These are phyloP conservation scores for Sarcophaga carnaria DNA, from an alignment of 2,888 invertebrate genomes.

Conservation along the genomic window DNA sequence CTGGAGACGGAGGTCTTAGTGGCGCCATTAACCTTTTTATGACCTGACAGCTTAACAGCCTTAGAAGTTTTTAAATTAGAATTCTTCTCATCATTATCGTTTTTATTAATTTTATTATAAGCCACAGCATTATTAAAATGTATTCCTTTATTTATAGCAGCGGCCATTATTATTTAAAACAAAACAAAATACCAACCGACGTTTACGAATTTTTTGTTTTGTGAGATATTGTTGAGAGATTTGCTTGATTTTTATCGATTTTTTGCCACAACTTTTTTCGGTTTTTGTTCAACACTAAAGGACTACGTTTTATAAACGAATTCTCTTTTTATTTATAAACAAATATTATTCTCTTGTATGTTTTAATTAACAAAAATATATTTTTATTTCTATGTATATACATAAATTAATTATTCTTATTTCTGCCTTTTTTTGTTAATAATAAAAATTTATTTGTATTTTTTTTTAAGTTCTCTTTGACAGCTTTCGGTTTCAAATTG, in stretches of 20 bases:
- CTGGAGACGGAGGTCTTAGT: conserved; percentile 58
- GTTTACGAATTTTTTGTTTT: not conserved
- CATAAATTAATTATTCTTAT: not conserved
- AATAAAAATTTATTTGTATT: conserved; percentile 10
- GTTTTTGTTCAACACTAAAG: not conserved
- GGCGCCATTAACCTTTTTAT: conserved; percentile 29
- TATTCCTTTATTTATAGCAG: conserved; percentile 46
- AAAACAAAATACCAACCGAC: not conserved
- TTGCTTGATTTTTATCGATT: conserved; percentile 53
- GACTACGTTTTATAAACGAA: not conserved
- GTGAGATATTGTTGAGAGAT: not conserved
- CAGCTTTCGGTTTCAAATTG: conserved; percentile 63
- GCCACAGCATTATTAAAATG: conserved; percentile 30
- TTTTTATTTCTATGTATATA: not conserved
- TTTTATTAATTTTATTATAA: too few species aligned
- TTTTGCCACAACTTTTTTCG: conserved; percentile 43
- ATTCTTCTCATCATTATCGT: not conserved
- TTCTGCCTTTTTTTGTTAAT: not conserved
- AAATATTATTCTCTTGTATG: too few species aligned
- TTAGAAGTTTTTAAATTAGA: conserved; percentile 4
- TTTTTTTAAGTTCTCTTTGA: conserved; percentile 39
- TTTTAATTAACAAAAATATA: too few species aligned
- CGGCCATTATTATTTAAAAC: conserved; percentile 53
- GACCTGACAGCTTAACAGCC: not conserved
- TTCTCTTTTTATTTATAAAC: not conserved